phyloP scores from a whole-genome alignment of 1,140 invertebrate species.

The Grapholita molesta region DNA sequence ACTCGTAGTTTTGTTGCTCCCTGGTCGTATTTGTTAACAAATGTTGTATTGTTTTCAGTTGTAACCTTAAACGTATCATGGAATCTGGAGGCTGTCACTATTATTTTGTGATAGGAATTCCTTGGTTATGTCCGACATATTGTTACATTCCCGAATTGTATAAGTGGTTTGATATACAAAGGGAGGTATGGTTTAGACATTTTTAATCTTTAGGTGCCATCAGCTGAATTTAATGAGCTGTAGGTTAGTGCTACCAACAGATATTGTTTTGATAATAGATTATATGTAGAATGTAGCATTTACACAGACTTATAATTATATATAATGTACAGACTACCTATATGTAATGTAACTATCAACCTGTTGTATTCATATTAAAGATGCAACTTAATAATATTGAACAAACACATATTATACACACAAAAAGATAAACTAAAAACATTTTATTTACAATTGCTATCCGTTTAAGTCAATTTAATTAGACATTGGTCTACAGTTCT shows the following conservation, averaged over 20 bases:
- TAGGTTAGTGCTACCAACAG: neutral
- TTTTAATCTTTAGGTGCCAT: neutral
- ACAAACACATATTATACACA: no score
- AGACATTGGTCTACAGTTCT: no score
- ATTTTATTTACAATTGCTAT: no score
- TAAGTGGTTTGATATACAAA: neutral
- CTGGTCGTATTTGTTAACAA: conserved; percentile 8
- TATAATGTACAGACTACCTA: no score
- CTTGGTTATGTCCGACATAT: conserved; percentile 16
- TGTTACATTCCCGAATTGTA: conserved; percentile 9
- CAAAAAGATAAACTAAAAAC: no score
- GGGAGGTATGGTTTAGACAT: neutral
- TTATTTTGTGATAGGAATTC: conserved; percentile 16
- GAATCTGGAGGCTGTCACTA: conserved; percentile 15
- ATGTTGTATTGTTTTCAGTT: conserved; percentile 13
- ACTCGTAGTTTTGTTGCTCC: neutral
- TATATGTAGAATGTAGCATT: no score
- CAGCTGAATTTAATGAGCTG: neutral
- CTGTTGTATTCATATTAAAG: no score
- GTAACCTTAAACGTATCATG: conserved; percentile 13
- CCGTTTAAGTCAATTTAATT: no score
- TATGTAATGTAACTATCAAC: no score
- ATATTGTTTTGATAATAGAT: neutral
- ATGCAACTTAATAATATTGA: no score
- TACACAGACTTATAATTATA: no score